These are phyloP conservation scores for Cranoglanis bouderius DNA, from an alignment of 2,113 vertebrate genomes.

Conservation along the genomic window DNA sequence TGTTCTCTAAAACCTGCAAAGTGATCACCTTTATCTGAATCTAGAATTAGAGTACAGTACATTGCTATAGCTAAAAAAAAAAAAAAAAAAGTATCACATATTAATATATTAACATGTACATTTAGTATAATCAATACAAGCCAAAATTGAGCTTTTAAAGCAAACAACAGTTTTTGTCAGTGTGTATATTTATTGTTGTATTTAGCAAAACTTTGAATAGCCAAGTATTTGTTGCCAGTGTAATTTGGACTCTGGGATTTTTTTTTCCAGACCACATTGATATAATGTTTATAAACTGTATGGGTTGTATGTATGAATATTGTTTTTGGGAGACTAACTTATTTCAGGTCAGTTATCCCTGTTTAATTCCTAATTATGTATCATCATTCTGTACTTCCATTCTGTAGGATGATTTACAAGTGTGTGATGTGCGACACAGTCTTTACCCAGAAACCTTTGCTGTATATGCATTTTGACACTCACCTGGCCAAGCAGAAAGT, in stretches of 20 bases:
- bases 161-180: too few species aligned
- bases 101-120: background rate
- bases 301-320: background rate
- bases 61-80: background rate
- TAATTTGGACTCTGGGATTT: background rate
- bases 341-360: background rate
- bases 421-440: constrained; percentile 98
- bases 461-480: constrained; percentile 90
- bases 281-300: background rate
- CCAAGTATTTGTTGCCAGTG: background rate
- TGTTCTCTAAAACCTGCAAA: background rate
- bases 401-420: constrained; percentile 88
- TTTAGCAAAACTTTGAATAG: background rate
- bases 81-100: background rate
- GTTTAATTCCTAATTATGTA: background rate
- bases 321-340: background rate
- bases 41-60: background rate
- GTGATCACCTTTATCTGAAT: background rate
- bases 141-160: background rate
- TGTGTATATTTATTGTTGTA: background rate
- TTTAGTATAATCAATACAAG: too few species aligned
- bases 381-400: background rate
- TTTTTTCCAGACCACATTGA: background rate
- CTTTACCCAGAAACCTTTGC: constrained; percentile 91
- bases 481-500: constrained; percentile 91